Conservation (phyloP, 2,888 invertebrate genomes). For the Quadroppia sp. region DNA sequence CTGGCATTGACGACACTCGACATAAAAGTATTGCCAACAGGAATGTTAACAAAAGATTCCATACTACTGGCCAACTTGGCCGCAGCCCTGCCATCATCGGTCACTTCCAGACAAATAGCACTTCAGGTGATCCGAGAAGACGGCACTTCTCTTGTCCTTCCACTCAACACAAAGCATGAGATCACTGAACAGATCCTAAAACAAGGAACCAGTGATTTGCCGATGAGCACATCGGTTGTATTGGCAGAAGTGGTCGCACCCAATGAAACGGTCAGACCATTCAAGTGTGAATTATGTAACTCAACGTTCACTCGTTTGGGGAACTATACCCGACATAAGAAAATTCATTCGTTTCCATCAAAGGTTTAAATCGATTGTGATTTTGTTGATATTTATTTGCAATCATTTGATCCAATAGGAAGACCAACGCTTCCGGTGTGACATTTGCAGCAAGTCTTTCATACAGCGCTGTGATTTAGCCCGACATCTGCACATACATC, state of each 20-base stretch:
- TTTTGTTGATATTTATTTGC: background rate
- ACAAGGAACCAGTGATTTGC: background rate
- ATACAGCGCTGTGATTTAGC: slow-evolving; percentile 51
- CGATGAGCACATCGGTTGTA: slow-evolving; percentile 16
- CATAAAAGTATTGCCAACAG: slow-evolving; percentile 41
- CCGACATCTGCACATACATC: slow-evolving; percentile 50
- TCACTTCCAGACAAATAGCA: slow-evolving; percentile 41
- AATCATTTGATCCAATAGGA: slow-evolving; percentile 45
- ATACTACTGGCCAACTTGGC: slow-evolving; percentile 41
- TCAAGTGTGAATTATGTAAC: slow-evolving; percentile 51
- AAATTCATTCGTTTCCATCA: slow-evolving; percentile 50
- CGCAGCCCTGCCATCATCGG: slow-evolving; percentile 38
- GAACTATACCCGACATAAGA: slow-evolving; percentile 50
- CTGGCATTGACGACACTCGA: slow-evolving; percentile 21
- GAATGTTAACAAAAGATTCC: slow-evolving; percentile 37
- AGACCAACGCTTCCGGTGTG: slow-evolving; percentile 49
- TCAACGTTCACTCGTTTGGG: slow-evolving; percentile 50
- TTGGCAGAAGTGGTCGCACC: slow-evolving; percentile 27
- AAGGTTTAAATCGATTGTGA: slow-evolving; percentile 39
- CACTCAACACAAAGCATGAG: slow-evolving; percentile 34
- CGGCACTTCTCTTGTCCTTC: slow-evolving; percentile 43
- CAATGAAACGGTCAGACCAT: slow-evolving; percentile 42
- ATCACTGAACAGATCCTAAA: background rate
- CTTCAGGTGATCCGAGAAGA: slow-evolving; percentile 43
- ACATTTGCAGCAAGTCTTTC: slow-evolving; percentile 50